Evolutionary conservation across 2,113 vertebrate genomes (phyloP), one percentile per base, ranked within the genome.

Genomic region (Clarias magur): DNA sequence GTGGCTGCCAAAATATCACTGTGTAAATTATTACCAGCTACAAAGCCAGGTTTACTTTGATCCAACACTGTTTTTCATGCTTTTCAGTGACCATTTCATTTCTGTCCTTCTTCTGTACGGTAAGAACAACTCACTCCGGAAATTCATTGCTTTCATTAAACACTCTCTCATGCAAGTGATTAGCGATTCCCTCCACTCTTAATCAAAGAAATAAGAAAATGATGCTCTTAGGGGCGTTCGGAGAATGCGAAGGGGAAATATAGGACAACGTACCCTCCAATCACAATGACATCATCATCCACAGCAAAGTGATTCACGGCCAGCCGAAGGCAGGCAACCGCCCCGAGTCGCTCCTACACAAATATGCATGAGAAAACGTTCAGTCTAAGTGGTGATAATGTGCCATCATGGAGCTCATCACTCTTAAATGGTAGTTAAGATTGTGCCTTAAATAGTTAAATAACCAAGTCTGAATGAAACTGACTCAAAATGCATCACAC

Each of bases 301-400:
- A 96, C 93, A 15, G 86, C 86, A 86, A 96, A 96, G 86, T 94
- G 93, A 75, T 94, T 94, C 0, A 96, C 90, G 6, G 92, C 89
- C 0, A 96, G 93, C 79, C 94, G 95, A 86, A 96, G 91, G 83
- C 95, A 96, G 70, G 94, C 93, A 54, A 96, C 93, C 1, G 96
- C 96, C 30, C 96, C 96, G 0, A 95, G 94, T 57, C 96, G 93
- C 17, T 92, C 90, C 96, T 96, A 87, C 23, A 16, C 83, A 85
- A 42, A 57, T 0, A 11, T 38, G 0, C 16, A 19, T 27, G 34
- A 21, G 48, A 27, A 38, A 68, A 7, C 4, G 48, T 48, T 21
- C 4, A 73, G 3, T 76, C 54, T 15, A 10, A 48, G 73, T 76
- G 19, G 3, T 38, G 15, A 8, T 19, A 70, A 70, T 34, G 68